A percentile compares a stretch with the other conserved stretches of the same genome.
Conservation (phyloP, 2,888 invertebrate species). For the Melinopterus prodromus region DNA sequence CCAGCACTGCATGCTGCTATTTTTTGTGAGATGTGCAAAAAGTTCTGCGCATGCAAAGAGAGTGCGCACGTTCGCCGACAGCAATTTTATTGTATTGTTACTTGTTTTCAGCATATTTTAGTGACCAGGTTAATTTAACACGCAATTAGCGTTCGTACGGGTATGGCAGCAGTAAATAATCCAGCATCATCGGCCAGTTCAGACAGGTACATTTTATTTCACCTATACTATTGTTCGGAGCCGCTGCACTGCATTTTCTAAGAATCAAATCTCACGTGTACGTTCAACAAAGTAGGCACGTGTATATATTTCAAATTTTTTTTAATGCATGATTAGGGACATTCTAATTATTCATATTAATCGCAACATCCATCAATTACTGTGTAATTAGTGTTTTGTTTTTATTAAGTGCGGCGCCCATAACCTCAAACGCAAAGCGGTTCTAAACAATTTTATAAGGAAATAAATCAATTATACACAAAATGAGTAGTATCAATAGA, state of each 20-base stretch:
- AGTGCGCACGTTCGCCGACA: not conserved
- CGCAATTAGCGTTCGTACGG: not conserved
- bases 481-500: not conserved
- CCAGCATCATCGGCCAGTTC: conserved; percentile 85
- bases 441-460: not conserved
- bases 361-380: conserved; percentile 12
- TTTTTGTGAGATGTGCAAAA: not conserved
- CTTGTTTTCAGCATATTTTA: not conserved
- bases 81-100: not conserved
- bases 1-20: not conserved
- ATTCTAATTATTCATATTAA: not conserved
- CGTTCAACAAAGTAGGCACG: conserved; percentile 6
- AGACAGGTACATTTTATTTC: conserved; percentile 73
- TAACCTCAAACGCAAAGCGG: conserved; percentile 18
- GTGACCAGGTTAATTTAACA: not conserved
- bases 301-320: conserved; percentile 18
- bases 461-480: not conserved
- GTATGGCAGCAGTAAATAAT: not conserved
- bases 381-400: not conserved
- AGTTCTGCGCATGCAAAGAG: not conserved
- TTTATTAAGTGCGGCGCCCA: not conserved
- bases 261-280: conserved; percentile 8
- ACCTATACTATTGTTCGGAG: not conserved
- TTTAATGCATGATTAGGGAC: not conserved
- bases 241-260: not conserved